These are phyloP conservation scores for Nomia melanderi DNA, from an alignment of 1,140 invertebrate genomes.

Conservation along the genomic window DNA sequence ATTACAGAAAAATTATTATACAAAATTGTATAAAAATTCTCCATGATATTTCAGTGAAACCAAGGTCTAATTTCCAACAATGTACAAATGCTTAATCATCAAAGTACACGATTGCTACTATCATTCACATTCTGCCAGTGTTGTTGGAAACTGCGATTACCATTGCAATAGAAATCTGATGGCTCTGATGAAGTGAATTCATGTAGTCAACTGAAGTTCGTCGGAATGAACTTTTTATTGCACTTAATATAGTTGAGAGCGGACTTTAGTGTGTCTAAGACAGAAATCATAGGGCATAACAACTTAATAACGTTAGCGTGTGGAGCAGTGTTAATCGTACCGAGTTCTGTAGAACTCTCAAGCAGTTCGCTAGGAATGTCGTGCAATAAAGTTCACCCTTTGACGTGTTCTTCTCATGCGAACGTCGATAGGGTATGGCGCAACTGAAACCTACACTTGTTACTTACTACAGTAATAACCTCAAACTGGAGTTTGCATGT, in stretches of 20 bases:
- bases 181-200: no score
- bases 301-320: constrained; percentile 1
- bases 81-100: no score
- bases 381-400: constrained; percentile 5
- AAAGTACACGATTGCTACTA: no score
- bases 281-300: neutral
- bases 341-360: neutral
- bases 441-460: neutral
- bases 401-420: constrained; percentile 5
- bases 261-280: neutral
- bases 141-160: no score
- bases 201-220: no score
- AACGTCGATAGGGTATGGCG: neutral
- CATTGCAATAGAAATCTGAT: no score
- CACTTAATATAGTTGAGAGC: neutral
- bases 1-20: no score
- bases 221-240: no score
- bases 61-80: no score
- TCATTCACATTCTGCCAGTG: no score
- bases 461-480: neutral
- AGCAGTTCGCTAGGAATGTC: neutral
- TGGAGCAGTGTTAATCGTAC: neutral
- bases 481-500: neutral
- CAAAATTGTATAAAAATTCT: no score
- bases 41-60: no score